These are phyloP conservation scores for Drosophila kepulauana DNA, from an alignment of 1,140 invertebrate species.

Conservation along the genomic window DNA sequence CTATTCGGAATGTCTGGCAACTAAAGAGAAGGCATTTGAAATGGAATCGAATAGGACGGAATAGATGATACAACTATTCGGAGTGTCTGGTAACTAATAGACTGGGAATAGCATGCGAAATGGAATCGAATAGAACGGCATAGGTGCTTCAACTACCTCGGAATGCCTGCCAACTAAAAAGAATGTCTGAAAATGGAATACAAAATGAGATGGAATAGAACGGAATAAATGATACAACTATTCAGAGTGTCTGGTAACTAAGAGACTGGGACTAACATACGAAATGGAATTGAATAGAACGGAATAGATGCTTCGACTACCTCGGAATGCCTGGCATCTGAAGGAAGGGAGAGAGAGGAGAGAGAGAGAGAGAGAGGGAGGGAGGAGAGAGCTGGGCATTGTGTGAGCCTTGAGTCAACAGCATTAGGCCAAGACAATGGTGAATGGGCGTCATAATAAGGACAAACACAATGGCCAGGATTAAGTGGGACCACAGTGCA, in stretches of 20 bases:
- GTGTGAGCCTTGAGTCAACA: conserved; percentile 49
- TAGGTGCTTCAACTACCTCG: background rate
- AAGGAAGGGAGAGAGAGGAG: background rate
- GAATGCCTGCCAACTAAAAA: too few species aligned
- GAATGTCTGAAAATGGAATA: too few species aligned
- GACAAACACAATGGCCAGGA: conserved; percentile 73
- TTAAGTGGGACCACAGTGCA: conserved; percentile 76
- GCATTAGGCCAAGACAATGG: conserved; percentile 62
- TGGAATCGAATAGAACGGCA: background rate
- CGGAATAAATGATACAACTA: background rate
- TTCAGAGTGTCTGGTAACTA: background rate
- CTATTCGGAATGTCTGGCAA: background rate
- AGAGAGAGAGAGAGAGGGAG: background rate
- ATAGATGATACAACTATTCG: too few species aligned
- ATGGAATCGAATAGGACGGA: too few species aligned
- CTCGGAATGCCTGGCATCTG: background rate
- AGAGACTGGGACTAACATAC: background rate
- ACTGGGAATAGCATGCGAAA: background rate
- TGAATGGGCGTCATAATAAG: conserved; percentile 67
- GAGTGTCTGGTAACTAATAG: too few species aligned
- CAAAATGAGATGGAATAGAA: background rate
- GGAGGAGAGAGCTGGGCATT: conserved; percentile 9
- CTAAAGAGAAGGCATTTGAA: too few species aligned
- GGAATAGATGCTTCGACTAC: background rate
- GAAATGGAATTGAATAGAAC: background rate